These are phyloP conservation scores for Pterocles burchelli DNA, from an alignment of 2,113 vertebrate genomes.

Conservation along the genomic window DNA sequence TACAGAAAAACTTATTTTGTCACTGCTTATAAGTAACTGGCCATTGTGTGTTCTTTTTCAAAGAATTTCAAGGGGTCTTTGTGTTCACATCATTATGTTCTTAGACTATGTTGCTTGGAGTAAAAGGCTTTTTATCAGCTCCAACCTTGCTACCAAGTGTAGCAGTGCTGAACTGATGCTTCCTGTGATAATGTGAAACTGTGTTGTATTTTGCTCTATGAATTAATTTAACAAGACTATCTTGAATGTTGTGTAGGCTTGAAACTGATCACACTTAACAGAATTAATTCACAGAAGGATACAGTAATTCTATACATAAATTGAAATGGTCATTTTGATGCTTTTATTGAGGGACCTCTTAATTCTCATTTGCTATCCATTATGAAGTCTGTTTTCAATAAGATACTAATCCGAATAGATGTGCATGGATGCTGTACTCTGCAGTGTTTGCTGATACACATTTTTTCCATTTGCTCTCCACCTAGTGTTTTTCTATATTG, in stretches of 20 bases:
- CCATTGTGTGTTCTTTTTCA: background rate
- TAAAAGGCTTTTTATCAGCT: background rate
- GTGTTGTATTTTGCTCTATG: background rate
- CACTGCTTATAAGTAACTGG: background rate
- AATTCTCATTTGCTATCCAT: background rate
- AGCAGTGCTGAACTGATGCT: background rate
- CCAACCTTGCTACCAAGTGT: background rate
- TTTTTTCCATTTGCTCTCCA: background rate
- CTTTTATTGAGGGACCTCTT: background rate
- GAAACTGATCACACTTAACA: background rate
- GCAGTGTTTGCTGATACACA: rapidly evolving
- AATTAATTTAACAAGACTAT: background rate
- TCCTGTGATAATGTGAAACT: background rate
- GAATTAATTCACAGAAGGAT: background rate
- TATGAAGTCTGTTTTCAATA: background rate
- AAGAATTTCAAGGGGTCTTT: background rate
- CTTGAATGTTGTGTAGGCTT: background rate
- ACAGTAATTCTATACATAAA: rapidly evolving
- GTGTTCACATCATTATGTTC: rapidly evolving
- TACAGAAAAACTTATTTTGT: background rate
- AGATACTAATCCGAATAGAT: background rate
- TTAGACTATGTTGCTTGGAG: background rate
- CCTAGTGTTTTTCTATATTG: rapidly evolving
- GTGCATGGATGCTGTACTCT: rapidly evolving
- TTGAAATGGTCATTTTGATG: background rate